Conservation (phyloP, 2,797 vertebrate genomes). For the Ceyx erithaca region DNA sequence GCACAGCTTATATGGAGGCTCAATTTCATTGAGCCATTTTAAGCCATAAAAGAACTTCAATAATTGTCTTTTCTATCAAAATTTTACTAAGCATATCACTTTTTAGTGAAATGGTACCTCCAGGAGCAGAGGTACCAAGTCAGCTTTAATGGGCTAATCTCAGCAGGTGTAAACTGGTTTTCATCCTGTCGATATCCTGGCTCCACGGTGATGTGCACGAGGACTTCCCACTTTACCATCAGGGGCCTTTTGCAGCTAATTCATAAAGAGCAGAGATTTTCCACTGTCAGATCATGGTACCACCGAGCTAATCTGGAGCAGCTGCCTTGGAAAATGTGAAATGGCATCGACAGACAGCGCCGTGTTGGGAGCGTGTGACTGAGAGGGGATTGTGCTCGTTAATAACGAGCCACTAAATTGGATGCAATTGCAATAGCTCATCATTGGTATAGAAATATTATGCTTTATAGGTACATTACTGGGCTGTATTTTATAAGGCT, state of each 20-base stretch:
- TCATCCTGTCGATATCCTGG: neutral
- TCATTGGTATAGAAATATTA: constrained; percentile 61
- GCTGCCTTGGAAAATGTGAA: constrained; percentile 49
- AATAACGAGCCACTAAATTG: constrained; percentile 66
- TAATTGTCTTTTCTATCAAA: neutral
- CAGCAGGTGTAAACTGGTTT: neutral
- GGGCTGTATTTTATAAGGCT: constrained; percentile 67
- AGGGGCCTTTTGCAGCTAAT: neutral
- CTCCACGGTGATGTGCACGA: neutral
- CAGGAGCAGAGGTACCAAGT: neutral
- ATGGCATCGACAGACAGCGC: neutral
- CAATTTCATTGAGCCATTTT: neutral
- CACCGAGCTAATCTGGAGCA: neutral
- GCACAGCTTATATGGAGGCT: neutral
- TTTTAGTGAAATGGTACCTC: accelerated
- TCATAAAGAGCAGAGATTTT: neutral
- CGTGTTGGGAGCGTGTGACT: constrained; percentile 16
- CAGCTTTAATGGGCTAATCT: neutral
- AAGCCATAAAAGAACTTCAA: neutral
- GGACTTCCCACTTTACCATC: neutral
- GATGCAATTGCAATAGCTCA: constrained; percentile 65
- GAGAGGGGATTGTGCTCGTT: constrained; percentile 51
- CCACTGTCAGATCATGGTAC: neutral
- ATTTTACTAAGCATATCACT: neutral
- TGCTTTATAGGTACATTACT: constrained; percentile 68